Evolutionary conservation across 64 coral and sea anemone species (phyloP).

Genomic region (Catalaphyllia jardinei): DNA sequence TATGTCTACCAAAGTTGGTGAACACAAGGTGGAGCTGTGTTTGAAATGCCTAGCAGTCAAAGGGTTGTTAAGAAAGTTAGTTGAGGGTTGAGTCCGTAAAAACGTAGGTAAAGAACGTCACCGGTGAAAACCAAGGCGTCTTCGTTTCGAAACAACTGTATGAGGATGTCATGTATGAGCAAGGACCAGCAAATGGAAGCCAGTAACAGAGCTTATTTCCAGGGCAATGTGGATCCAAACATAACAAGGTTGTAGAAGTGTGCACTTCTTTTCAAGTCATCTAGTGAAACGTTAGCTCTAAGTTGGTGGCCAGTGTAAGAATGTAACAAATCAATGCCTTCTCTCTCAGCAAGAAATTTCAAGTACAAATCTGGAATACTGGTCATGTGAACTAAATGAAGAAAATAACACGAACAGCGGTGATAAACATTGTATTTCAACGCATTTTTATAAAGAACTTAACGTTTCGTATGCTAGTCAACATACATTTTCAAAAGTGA

Average conservation of each 20-base stretch:
- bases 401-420: too few relatives aligned
- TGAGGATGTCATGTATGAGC: constrained; percentile 19
- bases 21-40: neutral
- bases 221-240: constrained; percentile 6
- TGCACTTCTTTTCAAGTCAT: neutral
- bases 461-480: too few relatives aligned
- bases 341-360: neutral
- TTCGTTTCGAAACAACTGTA: neutral
- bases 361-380: constrained; percentile 34
- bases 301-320: constrained; percentile 7
- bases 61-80: neutral
- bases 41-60: neutral
- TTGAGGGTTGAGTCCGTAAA: neutral
- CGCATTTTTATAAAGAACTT: too few relatives aligned
- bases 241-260: constrained; percentile 20
- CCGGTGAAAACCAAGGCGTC: constrained; percentile 22
- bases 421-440: too few relatives aligned
- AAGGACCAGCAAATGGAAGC: constrained; percentile 41
- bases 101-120: constrained; percentile 6
- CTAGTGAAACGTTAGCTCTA: constrained; percentile 1
- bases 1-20: neutral
- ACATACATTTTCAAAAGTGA: too few relatives aligned
- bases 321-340: neutral
- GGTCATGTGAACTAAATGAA: constrained; percentile 4
- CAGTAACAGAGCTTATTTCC: constrained; percentile 14